Evolutionary conservation across 2,797 vertebrate genomes (phyloP), one percentile per base, ranked within the genome.

Genomic region (Acestrorhynchus altus): DNA sequence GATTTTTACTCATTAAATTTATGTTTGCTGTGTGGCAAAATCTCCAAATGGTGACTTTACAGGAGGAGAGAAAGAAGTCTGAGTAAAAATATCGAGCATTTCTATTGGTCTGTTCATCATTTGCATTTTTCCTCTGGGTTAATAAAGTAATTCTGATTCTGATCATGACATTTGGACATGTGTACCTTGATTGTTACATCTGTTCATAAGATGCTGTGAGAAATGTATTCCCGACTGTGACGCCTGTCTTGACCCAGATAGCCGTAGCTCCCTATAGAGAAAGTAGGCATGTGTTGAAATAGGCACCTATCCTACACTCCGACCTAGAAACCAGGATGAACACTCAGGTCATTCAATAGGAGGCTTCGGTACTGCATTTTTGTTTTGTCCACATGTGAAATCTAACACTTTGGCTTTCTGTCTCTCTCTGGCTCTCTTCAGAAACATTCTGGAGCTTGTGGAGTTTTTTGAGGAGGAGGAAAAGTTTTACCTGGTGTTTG

Each of bases 381-480:
- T 61, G 56, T 57, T 1, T 12, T 40, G 24, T 40, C 40, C 16
- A 9, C 40, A 31, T 11, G 28, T 51, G 72, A 52, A 64, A 64
- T 18, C 11, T 9, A 64, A 64, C 47, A 39, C 46, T 16, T n/a
- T 1, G 28, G 18, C 13, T 63, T 13, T 51, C n/a, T 70, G n/a
- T 54, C 31, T 35, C 31, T 35, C 35, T 39, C 16, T 44, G 59
- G 9, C 20, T 68, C 8, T n/a, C 22, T 4, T 2, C 85, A 99
- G 98, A 83, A 99, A 99, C 1, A 97, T 99, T 81, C 91, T 99
- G 78, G 97, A 99, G 84, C 92, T 99, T 87, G 97, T 99, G 0
- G 98, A 99, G 88, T 99, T 99, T 89, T 99, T 99, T 9, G 98
- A 99, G 85, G 98, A 98, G 83, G 98, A 99, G 82, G 98, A 98